Evolutionary conservation across 1,140 invertebrate species (phyloP), one percentile per base, ranked within the genome.

Genomic region (Zaprionus davidi): DNA sequence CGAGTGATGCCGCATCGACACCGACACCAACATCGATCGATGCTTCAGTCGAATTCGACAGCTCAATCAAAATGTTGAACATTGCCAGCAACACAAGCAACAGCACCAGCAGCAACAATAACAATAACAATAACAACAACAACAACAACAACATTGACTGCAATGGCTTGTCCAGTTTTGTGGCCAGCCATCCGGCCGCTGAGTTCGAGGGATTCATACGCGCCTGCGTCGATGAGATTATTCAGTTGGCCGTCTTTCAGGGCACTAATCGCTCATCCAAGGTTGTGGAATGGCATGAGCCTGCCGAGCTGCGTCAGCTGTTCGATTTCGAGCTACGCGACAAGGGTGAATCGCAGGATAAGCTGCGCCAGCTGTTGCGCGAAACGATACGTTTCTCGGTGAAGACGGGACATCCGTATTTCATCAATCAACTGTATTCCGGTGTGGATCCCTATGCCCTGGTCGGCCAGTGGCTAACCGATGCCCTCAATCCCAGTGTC

Each of bases 341-440:
- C 9, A 92, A 93, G 5, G 94, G 95, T 0, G 94, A 94, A 3
- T 94, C 94, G 15, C 95, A 97, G 57, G 95, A 96, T 1, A 94
- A 95, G 67, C 92, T 98, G 6, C 79, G 97, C 7, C 91, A 94
- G 9, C 87, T 96, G 17, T 91, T 97, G 12, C 94, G 94, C 67
- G 94, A 95, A 71, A 95, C 96, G 15, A 96, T 97, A 64, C 94
- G 94, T 22, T 97, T 96, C 93, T 97, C 97, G 49, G 97, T 98
- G 1, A 97, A 98, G 93, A 97, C 97, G 0, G 96, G 96, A 2
- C 96, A 98, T 93, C 97, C 97, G 1, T 97, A 96, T 87, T 98
- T 98, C 91, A 95, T 97, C 20, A 98, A 98, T 91, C 97, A 98
- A 84, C 93, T 98, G 3, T 98, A 96, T 92, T 97, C 96, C 2